A percentile compares a stretch with the other conserved stretches of the same genome.
Evolutionary conservation across 2,113 vertebrate genomes (phyloP).

Genomic region (Lepidothrix coronata): DNA sequence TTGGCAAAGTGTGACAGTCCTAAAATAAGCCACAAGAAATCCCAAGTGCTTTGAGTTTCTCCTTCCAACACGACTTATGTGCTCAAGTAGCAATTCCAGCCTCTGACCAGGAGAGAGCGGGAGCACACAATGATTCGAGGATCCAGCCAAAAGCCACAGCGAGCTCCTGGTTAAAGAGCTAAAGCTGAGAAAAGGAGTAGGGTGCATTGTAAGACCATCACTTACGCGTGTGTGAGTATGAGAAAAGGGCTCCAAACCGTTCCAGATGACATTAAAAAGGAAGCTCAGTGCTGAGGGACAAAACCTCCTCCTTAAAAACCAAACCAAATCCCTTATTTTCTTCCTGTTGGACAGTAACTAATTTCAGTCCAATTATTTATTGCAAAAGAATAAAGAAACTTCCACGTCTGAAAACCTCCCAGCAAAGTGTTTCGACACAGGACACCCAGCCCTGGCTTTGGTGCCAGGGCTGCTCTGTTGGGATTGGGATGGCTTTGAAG

Average conservation of each 20-base stretch:
- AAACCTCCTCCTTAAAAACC: neutral
- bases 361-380: neutral
- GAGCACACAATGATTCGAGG: neutral
- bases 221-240: neutral
- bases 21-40: neutral
- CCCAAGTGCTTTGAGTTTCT: neutral
- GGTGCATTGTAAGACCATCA: neutral
- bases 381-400: neutral
- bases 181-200: neutral
- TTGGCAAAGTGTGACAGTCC: neutral
- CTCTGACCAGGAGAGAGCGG: constrained; percentile 4
- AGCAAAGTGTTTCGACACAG: neutral
- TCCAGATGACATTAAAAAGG: neutral
- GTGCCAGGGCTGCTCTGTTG: neutral
- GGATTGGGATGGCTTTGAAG: constrained; percentile 2
- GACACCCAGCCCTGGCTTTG: neutral
- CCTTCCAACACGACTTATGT: fast-evolving
- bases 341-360: neutral
- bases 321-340: neutral
- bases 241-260: neutral
- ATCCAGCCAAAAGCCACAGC: fast-evolving
- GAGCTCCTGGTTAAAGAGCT: neutral
- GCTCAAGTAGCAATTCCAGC: neutral
- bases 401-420: neutral
- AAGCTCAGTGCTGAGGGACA: neutral